These are phyloP conservation scores for Stictonetta naevosa DNA, from an alignment of 2,113 vertebrate genomes.

Conservation along the genomic window DNA sequence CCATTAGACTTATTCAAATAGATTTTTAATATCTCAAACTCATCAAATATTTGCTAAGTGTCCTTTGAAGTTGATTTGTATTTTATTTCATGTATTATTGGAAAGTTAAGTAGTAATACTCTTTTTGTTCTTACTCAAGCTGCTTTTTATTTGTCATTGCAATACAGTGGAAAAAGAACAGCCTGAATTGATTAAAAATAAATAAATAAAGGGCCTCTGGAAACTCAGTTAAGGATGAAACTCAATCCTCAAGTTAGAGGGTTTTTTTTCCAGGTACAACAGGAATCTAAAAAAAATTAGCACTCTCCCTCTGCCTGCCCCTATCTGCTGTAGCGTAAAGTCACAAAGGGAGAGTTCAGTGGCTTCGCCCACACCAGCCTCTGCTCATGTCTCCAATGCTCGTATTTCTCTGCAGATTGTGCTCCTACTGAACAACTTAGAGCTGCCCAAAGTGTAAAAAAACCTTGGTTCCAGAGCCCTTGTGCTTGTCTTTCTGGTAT, in stretches of 20 bases:
- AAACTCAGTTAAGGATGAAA: constrained; percentile 54
- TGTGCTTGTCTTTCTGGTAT: neutral
- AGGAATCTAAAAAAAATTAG: neutral
- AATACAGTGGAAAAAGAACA: constrained; percentile 58
- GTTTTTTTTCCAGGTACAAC: constrained; percentile 24
- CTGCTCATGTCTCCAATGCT: neutral
- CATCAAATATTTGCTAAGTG: constrained; percentile 61
- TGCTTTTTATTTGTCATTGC: constrained; percentile 64
- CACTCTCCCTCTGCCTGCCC: neutral
- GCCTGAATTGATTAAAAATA: constrained; percentile 67
- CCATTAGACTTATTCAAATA: constrained; percentile 63
- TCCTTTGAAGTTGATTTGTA: constrained; percentile 62
- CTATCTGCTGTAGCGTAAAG: neutral
- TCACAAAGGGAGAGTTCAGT: neutral
- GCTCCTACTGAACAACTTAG: neutral
- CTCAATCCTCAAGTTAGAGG: neutral
- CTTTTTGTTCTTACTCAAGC: constrained; percentile 63
- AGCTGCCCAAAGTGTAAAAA: neutral
- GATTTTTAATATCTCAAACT: constrained; percentile 65
- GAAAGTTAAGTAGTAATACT: constrained; percentile 59
- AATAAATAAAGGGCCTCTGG: constrained; percentile 67
- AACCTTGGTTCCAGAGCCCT: neutral
- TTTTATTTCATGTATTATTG: constrained; percentile 66
- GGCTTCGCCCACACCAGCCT: neutral
- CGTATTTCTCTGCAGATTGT: neutral